Evolutionary conservation across 64 coral and sea anemone genomes (phyloP).

Genomic region (Dendronephthya gigantea): DNA sequence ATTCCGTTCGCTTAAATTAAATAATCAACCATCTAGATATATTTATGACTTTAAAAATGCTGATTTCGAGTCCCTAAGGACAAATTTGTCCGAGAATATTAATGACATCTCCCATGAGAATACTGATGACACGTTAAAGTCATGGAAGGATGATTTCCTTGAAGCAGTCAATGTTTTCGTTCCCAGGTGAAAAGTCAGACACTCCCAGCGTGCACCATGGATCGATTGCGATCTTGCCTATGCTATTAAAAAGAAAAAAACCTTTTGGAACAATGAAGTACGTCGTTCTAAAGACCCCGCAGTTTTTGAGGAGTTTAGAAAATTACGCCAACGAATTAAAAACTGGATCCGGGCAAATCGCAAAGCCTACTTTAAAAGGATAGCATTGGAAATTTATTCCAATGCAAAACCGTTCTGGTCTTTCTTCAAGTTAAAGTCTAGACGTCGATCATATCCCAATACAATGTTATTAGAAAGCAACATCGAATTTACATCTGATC

Average conservation of each 20-base stretch:
- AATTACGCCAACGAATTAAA: slow-evolving; percentile 25
- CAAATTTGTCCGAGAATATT: not conserved
- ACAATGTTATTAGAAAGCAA: no score
- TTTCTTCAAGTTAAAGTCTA: no score
- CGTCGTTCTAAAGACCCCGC: not conserved
- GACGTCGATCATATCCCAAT: no score
- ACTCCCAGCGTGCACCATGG: not conserved
- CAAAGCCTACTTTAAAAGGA: not conserved
- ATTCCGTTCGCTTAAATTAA: slow-evolving; percentile 21
- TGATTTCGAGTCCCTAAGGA: slow-evolving; percentile 10
- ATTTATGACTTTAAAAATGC: slow-evolving; percentile 19
- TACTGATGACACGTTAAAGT: not conserved
- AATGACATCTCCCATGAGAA: not conserved
- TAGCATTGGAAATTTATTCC: not conserved
- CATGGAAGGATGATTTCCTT: slow-evolving; percentile 17
- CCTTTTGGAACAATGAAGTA: slow-evolving; percentile 14
- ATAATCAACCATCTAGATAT: slow-evolving; percentile 12
- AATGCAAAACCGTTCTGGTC: not conserved
- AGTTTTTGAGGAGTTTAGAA: slow-evolving; percentile 19
- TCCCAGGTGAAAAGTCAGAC: not conserved
- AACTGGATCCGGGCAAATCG: not conserved
- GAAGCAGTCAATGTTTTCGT: slow-evolving; percentile 25
- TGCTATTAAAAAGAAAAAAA: slow-evolving; percentile 34
- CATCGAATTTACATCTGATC: not conserved
- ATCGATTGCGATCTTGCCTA: not conserved